Conservation (phyloP, 2,888 invertebrate genomes). For the Phyllotreta cruciferae region DNA sequence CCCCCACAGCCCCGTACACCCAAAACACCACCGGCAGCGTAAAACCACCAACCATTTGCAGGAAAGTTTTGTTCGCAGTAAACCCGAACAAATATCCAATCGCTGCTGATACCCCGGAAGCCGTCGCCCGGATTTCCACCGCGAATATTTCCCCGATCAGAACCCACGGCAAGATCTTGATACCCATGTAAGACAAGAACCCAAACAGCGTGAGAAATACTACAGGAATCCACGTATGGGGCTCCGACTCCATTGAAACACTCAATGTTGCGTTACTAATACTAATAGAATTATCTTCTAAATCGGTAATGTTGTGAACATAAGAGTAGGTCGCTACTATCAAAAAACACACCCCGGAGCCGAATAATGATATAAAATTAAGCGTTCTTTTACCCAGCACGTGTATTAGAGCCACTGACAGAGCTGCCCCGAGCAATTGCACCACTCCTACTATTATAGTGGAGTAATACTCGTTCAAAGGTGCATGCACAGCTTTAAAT, state of each 20-base stretch:
- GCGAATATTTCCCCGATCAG: slow-evolving; percentile 80
- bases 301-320: slow-evolving; percentile 48
- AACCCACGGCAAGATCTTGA: slow-evolving; percentile 80
- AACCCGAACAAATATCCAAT: slow-evolving; percentile 80
- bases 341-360: slow-evolving; percentile 71
- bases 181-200: slow-evolving; percentile 73
- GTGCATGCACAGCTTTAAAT: slow-evolving; percentile 73
- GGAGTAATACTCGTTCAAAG: slow-evolving; percentile 78
- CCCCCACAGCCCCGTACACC: slow-evolving; percentile 70
- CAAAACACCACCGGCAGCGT: slow-evolving; percentile 77
- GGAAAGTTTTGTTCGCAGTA: slow-evolving; percentile 75
- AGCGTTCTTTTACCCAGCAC: slow-evolving; percentile 76
- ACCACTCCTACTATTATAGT: slow-evolving; percentile 75
- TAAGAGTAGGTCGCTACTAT: slow-evolving; percentile 66
- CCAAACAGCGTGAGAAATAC: slow-evolving; percentile 71
- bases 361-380: slow-evolving; percentile 71
- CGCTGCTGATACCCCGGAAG: slow-evolving; percentile 76
- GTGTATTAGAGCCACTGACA: slow-evolving; percentile 73
- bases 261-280: slow-evolving; percentile 10
- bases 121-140: slow-evolving; percentile 72
- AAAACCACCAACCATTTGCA: slow-evolving; percentile 68
- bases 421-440: slow-evolving; percentile 71
- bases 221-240: slow-evolving; percentile 70
- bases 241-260: slow-evolving; percentile 5
- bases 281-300: slow-evolving; percentile 26